A percentile compares a stretch with the other conserved stretches of the same genome.
phyloP scores from a whole-genome alignment of 2,113 vertebrate species.

The Synchiropus splendidus region DNA sequence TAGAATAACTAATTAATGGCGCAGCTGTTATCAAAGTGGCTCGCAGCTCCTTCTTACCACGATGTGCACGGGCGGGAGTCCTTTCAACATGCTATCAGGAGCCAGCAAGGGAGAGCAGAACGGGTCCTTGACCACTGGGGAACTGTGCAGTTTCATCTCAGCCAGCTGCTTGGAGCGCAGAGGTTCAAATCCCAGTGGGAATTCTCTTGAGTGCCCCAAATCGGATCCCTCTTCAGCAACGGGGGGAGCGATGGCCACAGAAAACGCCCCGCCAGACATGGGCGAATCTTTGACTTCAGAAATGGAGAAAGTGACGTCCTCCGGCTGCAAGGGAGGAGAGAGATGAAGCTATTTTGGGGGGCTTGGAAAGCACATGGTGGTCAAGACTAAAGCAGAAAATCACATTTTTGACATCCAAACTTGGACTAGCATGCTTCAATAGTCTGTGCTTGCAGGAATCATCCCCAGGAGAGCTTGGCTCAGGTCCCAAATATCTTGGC shows the following conservation, averaged over 20 bases:
- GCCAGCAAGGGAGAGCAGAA: constrained; percentile 77
- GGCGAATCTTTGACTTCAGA: constrained; percentile 45
- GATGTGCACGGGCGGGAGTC: constrained; percentile 65
- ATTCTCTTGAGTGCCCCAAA: constrained; percentile 43
- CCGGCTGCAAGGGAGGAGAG: constrained; percentile 34
- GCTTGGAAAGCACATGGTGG: too few species aligned
- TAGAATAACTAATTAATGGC: too few species aligned
- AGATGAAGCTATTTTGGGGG: constrained; percentile 8
- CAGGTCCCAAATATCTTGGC: constrained; percentile 16
- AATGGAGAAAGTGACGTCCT: constrained; percentile 62
- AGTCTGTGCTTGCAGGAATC: constrained; percentile 29
- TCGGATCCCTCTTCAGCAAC: constrained; percentile 19
- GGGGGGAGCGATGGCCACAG: constrained; percentile 37
- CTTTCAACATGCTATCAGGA: constrained; percentile 67
- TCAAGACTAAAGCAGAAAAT: constrained; percentile 7
- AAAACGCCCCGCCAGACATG: constrained; percentile 22
- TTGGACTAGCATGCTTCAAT: neutral
- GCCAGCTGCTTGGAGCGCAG: constrained; percentile 65
- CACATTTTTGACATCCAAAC: constrained; percentile 4
- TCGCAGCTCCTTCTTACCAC: constrained; percentile 56
- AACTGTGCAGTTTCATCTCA: constrained; percentile 62
- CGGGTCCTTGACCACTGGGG: constrained; percentile 74
- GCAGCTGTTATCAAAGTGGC: too few species aligned
- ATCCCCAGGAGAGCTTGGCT: constrained; percentile 17
- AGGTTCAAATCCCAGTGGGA: constrained; percentile 76